These are phyloP conservation scores for Engraulis encrasicolus DNA, from an alignment of 2,113 vertebrate genomes.

Conservation along the genomic window DNA sequence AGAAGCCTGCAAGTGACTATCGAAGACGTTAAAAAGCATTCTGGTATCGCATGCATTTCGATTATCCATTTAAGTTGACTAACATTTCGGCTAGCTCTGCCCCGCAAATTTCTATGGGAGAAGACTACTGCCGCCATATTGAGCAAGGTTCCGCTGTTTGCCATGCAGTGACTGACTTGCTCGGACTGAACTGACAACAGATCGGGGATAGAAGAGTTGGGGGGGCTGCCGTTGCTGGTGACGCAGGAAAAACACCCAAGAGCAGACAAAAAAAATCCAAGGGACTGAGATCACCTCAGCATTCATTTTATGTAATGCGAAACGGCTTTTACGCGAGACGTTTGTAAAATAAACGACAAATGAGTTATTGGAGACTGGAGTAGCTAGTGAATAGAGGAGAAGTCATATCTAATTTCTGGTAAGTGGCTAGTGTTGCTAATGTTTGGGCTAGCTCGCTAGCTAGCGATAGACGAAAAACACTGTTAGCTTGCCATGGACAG, in stretches of 20 bases:
- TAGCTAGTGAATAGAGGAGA: slow-evolving; percentile 71
- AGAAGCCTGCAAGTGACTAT: neutral
- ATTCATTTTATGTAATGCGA: slow-evolving; percentile 54
- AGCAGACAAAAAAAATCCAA: slow-evolving; percentile 65
- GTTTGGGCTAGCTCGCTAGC: slow-evolving; percentile 54
- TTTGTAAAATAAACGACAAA: slow-evolving; percentile 72
- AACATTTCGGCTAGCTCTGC: neutral
- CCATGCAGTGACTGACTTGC: slow-evolving; percentile 72
- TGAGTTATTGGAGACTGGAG: slow-evolving; percentile 66
- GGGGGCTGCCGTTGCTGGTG: slow-evolving; percentile 79
- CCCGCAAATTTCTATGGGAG: slow-evolving; percentile 56
- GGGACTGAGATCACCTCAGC: slow-evolving; percentile 63
- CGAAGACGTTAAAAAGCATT: neutral
- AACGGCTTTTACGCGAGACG: slow-evolving; percentile 56
- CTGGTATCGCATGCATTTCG: neutral
- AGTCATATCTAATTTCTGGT: slow-evolving; percentile 80
- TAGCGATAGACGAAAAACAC: slow-evolving; percentile 52
- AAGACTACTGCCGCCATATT: slow-evolving; percentile 77
- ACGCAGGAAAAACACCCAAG: slow-evolving; percentile 89
- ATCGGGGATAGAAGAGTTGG: slow-evolving; percentile 68
- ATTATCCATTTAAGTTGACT: neutral
- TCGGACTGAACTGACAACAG: slow-evolving; percentile 57
- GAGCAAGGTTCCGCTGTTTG: slow-evolving; percentile 59
- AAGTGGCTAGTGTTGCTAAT: slow-evolving; percentile 56
- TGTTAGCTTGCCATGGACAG: neutral